Conservation (phyloP, 2,888 invertebrate genomes). For the Pilophorus perplexus region DNA sequence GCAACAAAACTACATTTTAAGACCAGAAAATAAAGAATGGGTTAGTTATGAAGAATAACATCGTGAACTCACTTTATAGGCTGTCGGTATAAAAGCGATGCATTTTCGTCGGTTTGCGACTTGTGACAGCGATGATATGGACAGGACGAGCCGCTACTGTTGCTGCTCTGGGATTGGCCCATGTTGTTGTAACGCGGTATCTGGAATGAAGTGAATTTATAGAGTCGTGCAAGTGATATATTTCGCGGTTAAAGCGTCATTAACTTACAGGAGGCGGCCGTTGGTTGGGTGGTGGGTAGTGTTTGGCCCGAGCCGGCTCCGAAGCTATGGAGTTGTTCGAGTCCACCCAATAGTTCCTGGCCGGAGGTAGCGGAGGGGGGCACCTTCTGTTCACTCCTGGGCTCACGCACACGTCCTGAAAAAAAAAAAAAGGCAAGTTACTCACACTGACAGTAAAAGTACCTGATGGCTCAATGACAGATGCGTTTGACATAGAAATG, state of each 20-base stretch:
- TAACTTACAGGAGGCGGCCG: slow-evolving; percentile 49
- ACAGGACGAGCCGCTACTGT: slow-evolving; percentile 44
- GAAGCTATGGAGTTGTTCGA: slow-evolving; percentile 41
- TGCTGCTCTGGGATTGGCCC: slow-evolving; percentile 39
- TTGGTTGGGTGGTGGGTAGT: slow-evolving; percentile 50
- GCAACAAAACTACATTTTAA: slow-evolving; percentile 12
- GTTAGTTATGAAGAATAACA: too few relatives aligned
- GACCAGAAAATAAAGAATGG: not conserved
- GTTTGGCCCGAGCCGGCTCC: slow-evolving; percentile 46
- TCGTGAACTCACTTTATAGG: slow-evolving; percentile 47
- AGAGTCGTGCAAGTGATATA: not conserved
- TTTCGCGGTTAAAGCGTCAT: not conserved
- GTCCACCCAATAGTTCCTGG: slow-evolving; percentile 45
- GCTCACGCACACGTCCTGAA: slow-evolving; percentile 44
- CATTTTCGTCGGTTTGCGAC: slow-evolving; percentile 45
- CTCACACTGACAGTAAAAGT: too few relatives aligned
- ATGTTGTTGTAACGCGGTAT: slow-evolving; percentile 42
- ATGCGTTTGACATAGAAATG: too few relatives aligned
- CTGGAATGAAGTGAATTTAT: slow-evolving; percentile 9
- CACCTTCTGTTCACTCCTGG: slow-evolving; percentile 45
- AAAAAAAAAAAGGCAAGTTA: not conserved
- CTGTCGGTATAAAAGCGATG: slow-evolving; percentile 46
- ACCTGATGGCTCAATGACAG: too few relatives aligned
- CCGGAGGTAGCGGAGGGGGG: slow-evolving; percentile 43
- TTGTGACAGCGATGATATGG: slow-evolving; percentile 45